A percentile compares a stretch with the other conserved stretches of the same genome.
These are phyloP conservation scores for Cirrhinus mrigala DNA, from an alignment of 2,797 vertebrate species.

Conservation along the genomic window DNA sequence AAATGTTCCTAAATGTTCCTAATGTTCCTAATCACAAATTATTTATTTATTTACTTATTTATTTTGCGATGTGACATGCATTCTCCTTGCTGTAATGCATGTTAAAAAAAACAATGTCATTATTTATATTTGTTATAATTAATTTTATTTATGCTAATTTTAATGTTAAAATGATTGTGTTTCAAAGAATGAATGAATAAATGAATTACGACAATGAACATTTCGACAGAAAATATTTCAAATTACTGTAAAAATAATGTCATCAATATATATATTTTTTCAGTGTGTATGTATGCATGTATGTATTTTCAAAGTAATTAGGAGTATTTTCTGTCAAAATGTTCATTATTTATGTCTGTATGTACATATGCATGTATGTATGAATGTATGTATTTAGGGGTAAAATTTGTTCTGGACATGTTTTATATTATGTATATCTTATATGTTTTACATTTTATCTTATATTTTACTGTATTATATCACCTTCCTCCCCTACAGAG, in stretches of 20 bases:
- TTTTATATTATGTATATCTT: background rate
- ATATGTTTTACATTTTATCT: background rate
- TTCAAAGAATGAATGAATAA: background rate
- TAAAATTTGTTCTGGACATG: background rate
- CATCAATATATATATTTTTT: background rate
- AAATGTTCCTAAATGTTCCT: too few species aligned
- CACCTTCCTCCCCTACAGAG: constrained; percentile 33
- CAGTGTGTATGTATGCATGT: too few species aligned
- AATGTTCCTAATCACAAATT: too few species aligned
- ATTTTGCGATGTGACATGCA: too few species aligned
- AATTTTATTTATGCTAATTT: background rate
- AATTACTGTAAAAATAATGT: background rate
- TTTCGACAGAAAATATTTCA: background rate
- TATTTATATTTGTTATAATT: background rate
- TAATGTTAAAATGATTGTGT: background rate
- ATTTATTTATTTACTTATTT: too few species aligned
- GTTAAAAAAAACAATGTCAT: background rate
- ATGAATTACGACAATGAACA: background rate
- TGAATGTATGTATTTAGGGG: too few species aligned
- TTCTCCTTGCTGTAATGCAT: background rate
- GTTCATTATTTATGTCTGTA: too few species aligned
- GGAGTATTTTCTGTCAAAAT: too few species aligned
- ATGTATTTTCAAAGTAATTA: too few species aligned
- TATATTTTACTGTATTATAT: constrained; percentile 52
- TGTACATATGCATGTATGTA: too few species aligned